phyloP scores from a whole-genome alignment of 2,113 vertebrate genomes.

The Phasianus colchicus region DNA sequence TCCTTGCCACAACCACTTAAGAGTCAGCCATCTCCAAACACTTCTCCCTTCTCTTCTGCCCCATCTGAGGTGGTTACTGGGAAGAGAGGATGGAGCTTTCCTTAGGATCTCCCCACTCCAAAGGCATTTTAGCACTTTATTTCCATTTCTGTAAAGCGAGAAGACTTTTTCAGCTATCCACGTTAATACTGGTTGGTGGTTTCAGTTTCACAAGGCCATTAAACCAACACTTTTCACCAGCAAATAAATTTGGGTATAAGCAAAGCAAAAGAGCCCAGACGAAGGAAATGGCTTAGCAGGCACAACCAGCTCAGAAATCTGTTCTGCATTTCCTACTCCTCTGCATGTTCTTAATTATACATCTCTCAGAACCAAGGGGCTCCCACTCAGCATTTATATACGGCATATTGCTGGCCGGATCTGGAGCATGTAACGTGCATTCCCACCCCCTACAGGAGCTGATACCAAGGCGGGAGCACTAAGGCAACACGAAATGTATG shows the following conservation, averaged over 20 bases:
- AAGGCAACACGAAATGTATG: neutral
- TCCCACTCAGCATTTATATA: conserved; percentile 11
- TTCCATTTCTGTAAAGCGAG: neutral
- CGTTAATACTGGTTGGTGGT: neutral
- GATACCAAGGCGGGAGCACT: neutral
- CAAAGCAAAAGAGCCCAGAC: neutral
- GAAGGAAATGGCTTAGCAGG: neutral
- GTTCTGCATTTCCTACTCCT: conserved; percentile 37
- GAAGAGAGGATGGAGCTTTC: neutral
- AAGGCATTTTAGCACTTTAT: neutral
- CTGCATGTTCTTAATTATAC: conserved; percentile 46
- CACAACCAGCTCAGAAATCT: neutral
- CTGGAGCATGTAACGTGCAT: neutral
- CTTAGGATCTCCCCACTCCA: neutral
- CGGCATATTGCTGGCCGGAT: conserved; percentile 6
- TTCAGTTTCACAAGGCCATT: neutral
- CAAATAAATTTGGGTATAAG: neutral
- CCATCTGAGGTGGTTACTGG: neutral
- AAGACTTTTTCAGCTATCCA: neutral
- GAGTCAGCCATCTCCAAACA: neutral
- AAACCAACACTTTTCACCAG: neutral
- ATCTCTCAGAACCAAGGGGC: neutral
- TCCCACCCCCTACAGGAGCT: conserved; percentile 1
- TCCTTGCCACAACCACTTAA: neutral
- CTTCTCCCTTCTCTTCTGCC: neutral